These are phyloP conservation scores for Luidia sarsii DNA, from an alignment of 53 echinoderm and acorn worm species.

Conservation along the genomic window DNA sequence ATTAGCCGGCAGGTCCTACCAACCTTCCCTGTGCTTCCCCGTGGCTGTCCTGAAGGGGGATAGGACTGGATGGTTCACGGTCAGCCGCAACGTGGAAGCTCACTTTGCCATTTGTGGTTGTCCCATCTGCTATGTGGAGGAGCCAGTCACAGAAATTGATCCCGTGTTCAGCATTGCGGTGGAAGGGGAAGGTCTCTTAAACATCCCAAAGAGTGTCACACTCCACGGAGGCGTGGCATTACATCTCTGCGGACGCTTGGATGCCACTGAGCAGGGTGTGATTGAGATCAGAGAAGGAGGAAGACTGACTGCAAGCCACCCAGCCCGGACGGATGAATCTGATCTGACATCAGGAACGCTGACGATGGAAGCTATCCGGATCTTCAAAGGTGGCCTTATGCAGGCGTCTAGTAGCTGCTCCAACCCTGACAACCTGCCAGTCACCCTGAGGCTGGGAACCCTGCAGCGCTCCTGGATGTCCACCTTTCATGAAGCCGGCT, in stretches of 20 bases:
- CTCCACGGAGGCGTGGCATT: slow-evolving; percentile 63
- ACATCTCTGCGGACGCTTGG: slow-evolving; percentile 77
- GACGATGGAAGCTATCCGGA: slow-evolving; percentile 2
- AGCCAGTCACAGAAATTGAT: slow-evolving; percentile 51
- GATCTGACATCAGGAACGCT: slow-evolving; percentile 28
- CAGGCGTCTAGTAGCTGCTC: slow-evolving; percentile 47
- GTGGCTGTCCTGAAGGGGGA: slow-evolving; percentile 53
- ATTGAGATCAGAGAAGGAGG: slow-evolving; percentile 61
- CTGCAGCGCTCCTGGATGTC: slow-evolving; percentile 54
- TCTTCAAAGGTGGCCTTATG: slow-evolving; percentile 56
- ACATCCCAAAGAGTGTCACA: slow-evolving; percentile 56
- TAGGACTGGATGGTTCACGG: slow-evolving; percentile 49
- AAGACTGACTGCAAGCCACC: slow-evolving; percentile 56
- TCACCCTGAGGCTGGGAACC: slow-evolving; percentile 50
- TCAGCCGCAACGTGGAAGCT: slow-evolving; percentile 40
- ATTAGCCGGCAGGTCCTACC: slow-evolving; percentile 22
- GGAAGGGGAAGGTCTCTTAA: slow-evolving; percentile 38
- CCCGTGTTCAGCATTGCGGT: slow-evolving; percentile 56
- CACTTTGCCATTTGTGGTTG: slow-evolving; percentile 62
- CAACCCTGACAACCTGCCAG: slow-evolving; percentile 18
- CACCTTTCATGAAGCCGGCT: slow-evolving; percentile 43
- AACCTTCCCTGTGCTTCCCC: slow-evolving; percentile 46
- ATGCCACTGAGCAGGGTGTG: slow-evolving; percentile 59
- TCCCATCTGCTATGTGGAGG: slow-evolving; percentile 58
- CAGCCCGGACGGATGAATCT: slow-evolving; percentile 45